Evolutionary conservation across 2,113 vertebrate species (phyloP).

Genomic region (Panthera uncia): DNA sequence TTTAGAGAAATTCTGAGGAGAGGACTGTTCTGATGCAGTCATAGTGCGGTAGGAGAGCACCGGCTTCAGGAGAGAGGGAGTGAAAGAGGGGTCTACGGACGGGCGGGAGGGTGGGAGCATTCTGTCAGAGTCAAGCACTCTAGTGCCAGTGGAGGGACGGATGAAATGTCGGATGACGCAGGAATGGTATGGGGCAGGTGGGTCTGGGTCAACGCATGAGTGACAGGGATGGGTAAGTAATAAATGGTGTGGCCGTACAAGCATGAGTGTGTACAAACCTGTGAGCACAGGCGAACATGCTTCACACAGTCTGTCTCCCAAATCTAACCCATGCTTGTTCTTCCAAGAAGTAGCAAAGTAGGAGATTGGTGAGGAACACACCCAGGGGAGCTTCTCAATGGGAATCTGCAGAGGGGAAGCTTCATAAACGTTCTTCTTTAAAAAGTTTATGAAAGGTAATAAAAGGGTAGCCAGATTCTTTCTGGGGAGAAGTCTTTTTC

Average conservation of each 20-base stretch:
- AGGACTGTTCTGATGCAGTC: neutral
- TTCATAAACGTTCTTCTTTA: neutral
- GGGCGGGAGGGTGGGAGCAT: rapidly evolving
- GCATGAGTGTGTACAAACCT: neutral
- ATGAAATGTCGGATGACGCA: rapidly evolving
- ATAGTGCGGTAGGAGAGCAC: neutral
- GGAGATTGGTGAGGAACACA: neutral
- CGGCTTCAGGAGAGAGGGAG: neutral
- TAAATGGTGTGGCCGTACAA: rapidly evolving
- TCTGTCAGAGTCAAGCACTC: neutral
- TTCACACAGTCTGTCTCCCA: neutral
- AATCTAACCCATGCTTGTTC: neutral
- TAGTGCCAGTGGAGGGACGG: neutral
- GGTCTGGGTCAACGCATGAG: rapidly evolving
- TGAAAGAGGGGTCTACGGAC: neutral
- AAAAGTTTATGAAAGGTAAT: neutral
- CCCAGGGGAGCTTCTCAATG: neutral
- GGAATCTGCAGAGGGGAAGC: neutral
- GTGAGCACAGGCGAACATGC: neutral
- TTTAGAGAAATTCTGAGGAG: neutral
- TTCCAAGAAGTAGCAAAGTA: neutral
- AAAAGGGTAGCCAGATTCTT: neutral
- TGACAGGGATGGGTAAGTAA: neutral
- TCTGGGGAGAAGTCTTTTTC: neutral
- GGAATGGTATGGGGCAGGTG: neutral